phyloP scores from a whole-genome alignment of 2,797 vertebrate species.

The Rhyacichthys aspro region DNA sequence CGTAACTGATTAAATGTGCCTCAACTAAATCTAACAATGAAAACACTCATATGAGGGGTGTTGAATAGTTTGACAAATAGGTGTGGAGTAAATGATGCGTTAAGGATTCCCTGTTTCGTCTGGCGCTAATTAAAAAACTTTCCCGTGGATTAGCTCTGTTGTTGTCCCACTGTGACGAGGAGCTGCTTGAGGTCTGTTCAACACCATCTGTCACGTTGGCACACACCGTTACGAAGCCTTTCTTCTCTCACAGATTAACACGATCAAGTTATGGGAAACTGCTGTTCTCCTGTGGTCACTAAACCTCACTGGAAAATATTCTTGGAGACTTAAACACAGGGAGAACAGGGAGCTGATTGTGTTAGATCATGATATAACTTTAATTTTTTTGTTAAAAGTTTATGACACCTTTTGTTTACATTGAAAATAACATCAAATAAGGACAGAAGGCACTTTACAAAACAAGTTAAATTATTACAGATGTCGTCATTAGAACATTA shows the following conservation, averaged over 20 bases:
- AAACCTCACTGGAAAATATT: slow-evolving; percentile 25
- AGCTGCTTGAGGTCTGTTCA: slow-evolving; percentile 42
- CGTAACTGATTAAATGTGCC: too few species aligned
- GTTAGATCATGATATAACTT: slow-evolving; percentile 67
- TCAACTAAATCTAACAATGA: too few species aligned
- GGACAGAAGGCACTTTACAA: slow-evolving; percentile 99
- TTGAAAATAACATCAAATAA: slow-evolving; percentile 83
- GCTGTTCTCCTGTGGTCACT: slow-evolving; percentile 5
- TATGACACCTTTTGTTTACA: slow-evolving; percentile 56
- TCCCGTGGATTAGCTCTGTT: slow-evolving; percentile 34
- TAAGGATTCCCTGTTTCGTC: neutral
- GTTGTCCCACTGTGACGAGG: slow-evolving; percentile 42
- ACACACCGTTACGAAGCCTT: slow-evolving; percentile 18
- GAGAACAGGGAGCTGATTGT: neutral
- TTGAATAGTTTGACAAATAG: neutral
- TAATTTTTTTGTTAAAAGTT: slow-evolving; percentile 74
- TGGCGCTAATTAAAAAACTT: slow-evolving; percentile 28
- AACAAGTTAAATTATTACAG: slow-evolving; percentile 83
- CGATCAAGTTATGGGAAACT: slow-evolving; percentile 32
- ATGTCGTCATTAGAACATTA: slow-evolving; percentile 79
- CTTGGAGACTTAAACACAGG: neutral
- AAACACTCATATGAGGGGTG: neutral
- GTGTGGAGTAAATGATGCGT: neutral
- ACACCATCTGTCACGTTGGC: slow-evolving; percentile 62
- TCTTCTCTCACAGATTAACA: slow-evolving; percentile 16